Evolutionary conservation across 2,797 vertebrate species (phyloP).

Genomic region (Aratinga solstitialis): DNA sequence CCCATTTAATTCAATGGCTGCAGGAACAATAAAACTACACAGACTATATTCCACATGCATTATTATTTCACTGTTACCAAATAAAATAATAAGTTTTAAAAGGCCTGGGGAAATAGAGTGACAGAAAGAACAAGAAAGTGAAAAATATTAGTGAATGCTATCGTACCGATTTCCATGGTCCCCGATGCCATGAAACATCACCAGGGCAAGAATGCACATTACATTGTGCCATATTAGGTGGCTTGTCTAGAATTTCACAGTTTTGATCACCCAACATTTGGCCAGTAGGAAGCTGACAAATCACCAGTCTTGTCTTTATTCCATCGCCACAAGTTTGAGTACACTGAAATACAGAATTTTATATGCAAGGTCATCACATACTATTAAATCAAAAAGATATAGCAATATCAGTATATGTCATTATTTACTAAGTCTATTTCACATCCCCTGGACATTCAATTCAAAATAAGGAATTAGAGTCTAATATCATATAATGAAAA

Average conservation of each 20-base stretch:
- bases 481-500: background rate
- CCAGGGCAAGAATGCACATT: conserved; percentile 88
- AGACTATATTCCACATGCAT: conserved; percentile 38
- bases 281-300: conserved; percentile 89
- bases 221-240: conserved; percentile 86
- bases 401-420: background rate
- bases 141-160: conserved; percentile 75
- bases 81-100: conserved; percentile 45
- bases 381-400: background rate
- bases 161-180: conserved; percentile 96
- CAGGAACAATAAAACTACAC: background rate
- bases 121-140: conserved; percentile 1
- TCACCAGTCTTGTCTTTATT: conserved; percentile 88
- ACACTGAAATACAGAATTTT: conserved; percentile 81
- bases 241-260: conserved; percentile 91
- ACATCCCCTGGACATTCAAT: background rate
- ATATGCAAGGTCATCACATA: background rate
- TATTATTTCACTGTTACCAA: conserved; percentile 48
- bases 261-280: conserved; percentile 88
- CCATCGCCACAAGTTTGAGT: conserved; percentile 90
- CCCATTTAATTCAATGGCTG: background rate
- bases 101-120: conserved; percentile 55
- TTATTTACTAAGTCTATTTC: background rate
- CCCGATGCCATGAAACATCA: conserved; percentile 89
- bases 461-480: background rate